Evolutionary conservation across 2,113 vertebrate species (phyloP).

Genomic region (Lichenostomus cassidix): DNA sequence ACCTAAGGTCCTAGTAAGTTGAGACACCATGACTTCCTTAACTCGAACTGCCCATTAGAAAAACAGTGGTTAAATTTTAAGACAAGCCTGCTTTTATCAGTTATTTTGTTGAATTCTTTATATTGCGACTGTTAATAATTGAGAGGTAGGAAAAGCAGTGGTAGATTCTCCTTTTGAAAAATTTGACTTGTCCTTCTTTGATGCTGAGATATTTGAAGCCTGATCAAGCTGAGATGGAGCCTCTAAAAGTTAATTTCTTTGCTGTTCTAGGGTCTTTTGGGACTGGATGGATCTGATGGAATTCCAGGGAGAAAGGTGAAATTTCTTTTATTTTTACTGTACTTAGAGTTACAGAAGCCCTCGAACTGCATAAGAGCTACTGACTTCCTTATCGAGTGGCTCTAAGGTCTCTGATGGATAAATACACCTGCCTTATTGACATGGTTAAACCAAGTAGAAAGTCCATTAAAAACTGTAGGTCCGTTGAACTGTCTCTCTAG

Average conservation of each 20-base stretch:
- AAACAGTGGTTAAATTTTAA: neutral
- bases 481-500: neutral
- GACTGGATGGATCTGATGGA: conserved; percentile 81
- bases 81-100: neutral
- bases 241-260: neutral
- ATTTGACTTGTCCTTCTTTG: neutral
- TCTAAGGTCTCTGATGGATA: neutral
- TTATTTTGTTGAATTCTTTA: neutral
- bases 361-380: neutral
- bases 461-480: neutral
- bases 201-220: neutral
- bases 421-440: neutral
- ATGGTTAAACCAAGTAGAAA: neutral
- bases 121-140: neutral
- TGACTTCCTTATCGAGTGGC: neutral
- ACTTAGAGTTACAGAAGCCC: neutral
- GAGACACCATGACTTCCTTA: neutral
- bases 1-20: neutral
- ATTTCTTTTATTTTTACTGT: neutral
- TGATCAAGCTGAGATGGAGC: neutral
- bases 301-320: conserved; percentile 79
- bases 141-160: neutral
- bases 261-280: conserved; percentile 80
- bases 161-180: neutral
- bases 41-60: neutral